Base-by-base conservation (phyloP, 2,888 invertebrate species). In the Tryphoninae sp. region DNA sequence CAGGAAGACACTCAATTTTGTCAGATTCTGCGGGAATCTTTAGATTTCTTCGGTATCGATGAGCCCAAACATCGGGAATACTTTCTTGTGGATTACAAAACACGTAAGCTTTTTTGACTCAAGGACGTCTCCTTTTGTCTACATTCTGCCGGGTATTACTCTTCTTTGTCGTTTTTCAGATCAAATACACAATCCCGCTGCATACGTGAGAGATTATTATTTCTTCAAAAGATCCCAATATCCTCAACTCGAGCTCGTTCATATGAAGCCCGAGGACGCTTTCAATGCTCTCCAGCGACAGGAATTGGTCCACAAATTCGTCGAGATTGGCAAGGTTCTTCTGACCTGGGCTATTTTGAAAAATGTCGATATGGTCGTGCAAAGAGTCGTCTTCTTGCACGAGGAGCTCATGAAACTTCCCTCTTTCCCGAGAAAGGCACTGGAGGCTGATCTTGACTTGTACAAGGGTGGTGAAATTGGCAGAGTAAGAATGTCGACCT, bases 351-450 rank as follows among this genome's bases (percentile, higher is more conserved):
- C 97, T 0, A 97, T 97, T 86, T 93, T 97, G 73, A 97, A 97
- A 89, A 97, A 97, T 90, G 97, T 97, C 42, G 97, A 97, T 87
- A 97, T 97, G 97, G 97, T 99, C 9, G 98, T 99, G 7, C 99
- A 99, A 93, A 94, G 99, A 84, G 99, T 99, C 2, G 98, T 99
- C 2, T 99, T 99, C 90, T 94, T 99, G 6, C 99, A 99, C 91
- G 99, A 99, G 89, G 99, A 99, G 92, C 94, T 99, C 8, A 98
- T 99, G 95, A 99, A 99, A 91, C 93, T 99, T 8, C 99, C 99
- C 0, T 97, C 99, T 0, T 99, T 99, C 91, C 99, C 99, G 0
- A 94, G 99, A 42, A 99, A 99, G 93, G 99, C 99, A 1, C 93
- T 99, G 0, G 99, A 99, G 92, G 97, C 98, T 0, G 99, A 99